Evolutionary conservation across 2,888 invertebrate species (phyloP).

Genomic region (Halictus ligatus): DNA sequence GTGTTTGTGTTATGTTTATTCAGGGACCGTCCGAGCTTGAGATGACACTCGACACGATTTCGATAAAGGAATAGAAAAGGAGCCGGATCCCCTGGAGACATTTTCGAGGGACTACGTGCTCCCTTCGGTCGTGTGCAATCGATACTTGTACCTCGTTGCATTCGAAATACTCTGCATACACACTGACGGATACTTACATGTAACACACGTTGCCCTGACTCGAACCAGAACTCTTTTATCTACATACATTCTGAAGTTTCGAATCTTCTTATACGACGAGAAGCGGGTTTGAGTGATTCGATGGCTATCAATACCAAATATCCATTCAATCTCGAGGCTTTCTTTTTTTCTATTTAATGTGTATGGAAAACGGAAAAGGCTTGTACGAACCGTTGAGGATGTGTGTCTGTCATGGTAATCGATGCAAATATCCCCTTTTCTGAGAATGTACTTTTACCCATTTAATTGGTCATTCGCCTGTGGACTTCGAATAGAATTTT

Average conservation of each 20-base stretch:
- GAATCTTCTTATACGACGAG: not conserved
- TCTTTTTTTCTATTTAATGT: not conserved
- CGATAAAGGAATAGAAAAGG: conserved; percentile 34
- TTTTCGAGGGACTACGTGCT: conserved; percentile 14
- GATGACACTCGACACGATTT: conserved; percentile 27
- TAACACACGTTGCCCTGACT: not conserved
- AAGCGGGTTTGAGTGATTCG: not conserved
- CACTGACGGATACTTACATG: not conserved
- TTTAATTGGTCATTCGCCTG: not conserved
- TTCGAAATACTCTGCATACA: not conserved
- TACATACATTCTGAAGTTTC: not conserved
- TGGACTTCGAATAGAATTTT: too few species aligned
- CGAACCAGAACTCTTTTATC: not conserved
- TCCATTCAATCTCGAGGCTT: not conserved
- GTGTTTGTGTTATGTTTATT: conserved; percentile 17
- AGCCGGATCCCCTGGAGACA: conserved; percentile 32
- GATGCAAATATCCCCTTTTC: too few species aligned
- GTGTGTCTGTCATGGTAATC: not conserved
- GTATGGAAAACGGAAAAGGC: not conserved
- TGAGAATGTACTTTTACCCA: not conserved
- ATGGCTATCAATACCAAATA: not conserved
- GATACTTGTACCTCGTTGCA: conserved; percentile 20
- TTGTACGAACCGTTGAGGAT: not conserved
- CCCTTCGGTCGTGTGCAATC: conserved; percentile 4
- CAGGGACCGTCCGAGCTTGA: conserved; percentile 3